Evolutionary conservation across 2,113 vertebrate species (phyloP).

Genomic region (Cyprinodon tularosa): DNA sequence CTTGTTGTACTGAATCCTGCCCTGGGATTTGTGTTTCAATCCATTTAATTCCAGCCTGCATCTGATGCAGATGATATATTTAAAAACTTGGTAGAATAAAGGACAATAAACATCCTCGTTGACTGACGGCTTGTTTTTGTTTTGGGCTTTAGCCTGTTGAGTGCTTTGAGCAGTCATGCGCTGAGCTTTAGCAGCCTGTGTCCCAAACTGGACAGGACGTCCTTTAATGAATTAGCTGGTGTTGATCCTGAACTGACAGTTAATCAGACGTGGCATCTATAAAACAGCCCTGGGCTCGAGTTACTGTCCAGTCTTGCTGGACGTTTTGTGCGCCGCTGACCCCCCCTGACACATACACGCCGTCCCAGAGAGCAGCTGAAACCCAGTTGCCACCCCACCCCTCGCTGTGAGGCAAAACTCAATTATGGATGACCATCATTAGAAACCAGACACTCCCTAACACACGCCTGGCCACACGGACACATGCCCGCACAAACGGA

Average conservation of each 20-base stretch:
- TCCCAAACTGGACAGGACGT: conserved; percentile 17
- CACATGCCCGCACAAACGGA: conserved; percentile 38
- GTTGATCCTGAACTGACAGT: conserved; percentile 71
- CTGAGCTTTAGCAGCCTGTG: conserved; percentile 26
- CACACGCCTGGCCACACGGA: conserved; percentile 49
- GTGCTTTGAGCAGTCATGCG: conserved; percentile 10
- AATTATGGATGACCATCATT: conserved; percentile 78
- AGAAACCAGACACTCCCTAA: conserved; percentile 78
- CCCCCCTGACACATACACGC: conserved; percentile 50
- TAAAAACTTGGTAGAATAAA: too few species aligned
- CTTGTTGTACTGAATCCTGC: too few species aligned
- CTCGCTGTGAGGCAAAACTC: conserved; percentile 60
- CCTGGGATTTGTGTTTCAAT: too few species aligned
- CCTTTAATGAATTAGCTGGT: conserved; percentile 62
- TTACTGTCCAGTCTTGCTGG: conserved; percentile 53
- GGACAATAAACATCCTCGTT: background rate
- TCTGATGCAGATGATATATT: background rate
- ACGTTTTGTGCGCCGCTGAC: conserved; percentile 73
- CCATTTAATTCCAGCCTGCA: background rate
- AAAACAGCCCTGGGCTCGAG: conserved; percentile 60
- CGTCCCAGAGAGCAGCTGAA: conserved; percentile 16
- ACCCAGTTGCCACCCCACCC: conserved; percentile 18
- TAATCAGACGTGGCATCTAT: conserved; percentile 72
- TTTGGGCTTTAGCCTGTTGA: background rate
- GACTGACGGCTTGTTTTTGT: background rate